Base-by-base conservation (phyloP, 2,797 vertebrate genomes). In the Triplophysa yarkandensis region DNA sequence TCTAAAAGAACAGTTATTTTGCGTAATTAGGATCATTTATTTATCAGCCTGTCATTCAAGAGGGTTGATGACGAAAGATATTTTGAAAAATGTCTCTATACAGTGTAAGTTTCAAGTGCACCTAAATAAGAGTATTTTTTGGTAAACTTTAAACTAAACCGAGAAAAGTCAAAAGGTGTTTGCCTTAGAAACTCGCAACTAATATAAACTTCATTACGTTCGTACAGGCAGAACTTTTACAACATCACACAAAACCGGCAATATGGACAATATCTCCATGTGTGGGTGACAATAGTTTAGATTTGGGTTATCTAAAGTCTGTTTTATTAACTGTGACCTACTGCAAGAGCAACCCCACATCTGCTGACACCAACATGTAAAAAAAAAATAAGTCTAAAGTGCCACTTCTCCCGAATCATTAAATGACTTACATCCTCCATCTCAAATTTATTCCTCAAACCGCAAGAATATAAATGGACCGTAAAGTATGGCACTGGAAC, bases 401-500 rank as follows among this genome's bases (percentile, higher is more conserved):
- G n/a, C 19, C 13, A 19, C 46, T 1, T 21, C 10, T 48, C 2
- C 9, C 9, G 46, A 48, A 21, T n/a, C n/a, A n/a, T n/a, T n/a
- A 39, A 0, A 14, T 41, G 39, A 41, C 11, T 39, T 10, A 23
- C 9, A 6, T 9, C 19, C n/a, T 48, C 14, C n/a, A 48, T n/a
- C 9, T 19, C 19, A 50, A 50, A 50, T 50, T 19, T 69, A 13
- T 19, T 17, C 57, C 27, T 55, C 3, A 43, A 41, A 17, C 34
- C 10, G 54, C 52, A 71, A 54, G 43, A 32, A 36, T 74, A 36
- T 74, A 52, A 39, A 64, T 27, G 19, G 66, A 6, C 34, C 68
- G 44, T 70, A 13, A 70, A 68, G 63, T 55, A 66, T 21, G 10
- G 67, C 50, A 64, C 77, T 67, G 81, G 80, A 83, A 86, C 78